Conservation (phyloP, 2,888 invertebrate species). For the Callimorpha dominula region DNA sequence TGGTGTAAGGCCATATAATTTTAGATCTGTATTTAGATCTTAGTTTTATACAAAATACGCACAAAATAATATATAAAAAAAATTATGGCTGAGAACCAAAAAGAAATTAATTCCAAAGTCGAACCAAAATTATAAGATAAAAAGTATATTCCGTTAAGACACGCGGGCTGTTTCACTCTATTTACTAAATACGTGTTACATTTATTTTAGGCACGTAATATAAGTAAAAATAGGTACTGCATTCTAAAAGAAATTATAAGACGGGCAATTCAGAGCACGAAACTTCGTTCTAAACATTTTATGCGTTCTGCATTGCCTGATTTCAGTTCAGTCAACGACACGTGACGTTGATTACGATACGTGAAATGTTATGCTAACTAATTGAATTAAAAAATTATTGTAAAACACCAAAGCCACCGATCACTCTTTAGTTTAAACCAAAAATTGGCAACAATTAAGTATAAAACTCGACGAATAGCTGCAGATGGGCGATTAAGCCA, state of each 20-base stretch:
- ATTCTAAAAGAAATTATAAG: neutral
- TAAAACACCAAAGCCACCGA: too few relatives aligned
- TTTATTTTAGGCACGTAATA: neutral
- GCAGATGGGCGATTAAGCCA: neutral
- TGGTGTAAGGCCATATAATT: slow-evolving; percentile 13
- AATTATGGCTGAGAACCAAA: neutral
- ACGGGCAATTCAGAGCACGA: too few relatives aligned
- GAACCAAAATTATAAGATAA: neutral
- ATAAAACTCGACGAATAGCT: neutral
- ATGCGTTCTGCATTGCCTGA: neutral
- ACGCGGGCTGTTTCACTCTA: neutral
- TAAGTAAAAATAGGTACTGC: neutral
- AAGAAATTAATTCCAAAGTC: neutral
- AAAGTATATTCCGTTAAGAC: neutral
- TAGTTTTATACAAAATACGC: slow-evolving; percentile 21
- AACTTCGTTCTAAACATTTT: too few relatives aligned
- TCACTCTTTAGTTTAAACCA: neutral
- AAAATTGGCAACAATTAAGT: neutral
- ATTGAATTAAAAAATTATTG: neutral
- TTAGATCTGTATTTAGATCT: slow-evolving; percentile 20
- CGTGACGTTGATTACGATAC: too few relatives aligned
- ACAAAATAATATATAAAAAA: slow-evolving; percentile 13
- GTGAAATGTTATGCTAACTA: neutral
- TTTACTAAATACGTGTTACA: neutral
- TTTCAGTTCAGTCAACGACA: neutral